These are phyloP conservation scores for Danio rerio DNA, from an alignment of 2,113 vertebrate species.

Conservation along the genomic window DNA sequence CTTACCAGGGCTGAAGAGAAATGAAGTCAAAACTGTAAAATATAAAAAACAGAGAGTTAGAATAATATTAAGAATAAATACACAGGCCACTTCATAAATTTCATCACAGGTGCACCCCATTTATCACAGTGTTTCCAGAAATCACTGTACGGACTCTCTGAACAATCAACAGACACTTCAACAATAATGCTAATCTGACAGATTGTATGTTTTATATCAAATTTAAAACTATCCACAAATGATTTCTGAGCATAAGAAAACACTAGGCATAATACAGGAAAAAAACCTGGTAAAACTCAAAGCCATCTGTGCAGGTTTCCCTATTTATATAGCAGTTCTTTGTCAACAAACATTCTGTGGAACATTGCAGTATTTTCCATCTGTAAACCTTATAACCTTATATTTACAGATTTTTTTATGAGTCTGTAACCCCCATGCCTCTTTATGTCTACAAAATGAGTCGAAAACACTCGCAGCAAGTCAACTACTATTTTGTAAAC, in stretches of 20 bases:
- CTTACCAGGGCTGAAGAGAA: conserved; percentile 36
- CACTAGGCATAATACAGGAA: neutral
- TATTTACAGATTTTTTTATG: conserved; percentile 18
- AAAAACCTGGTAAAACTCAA: neutral
- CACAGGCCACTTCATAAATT: neutral
- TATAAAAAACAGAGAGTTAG: neutral
- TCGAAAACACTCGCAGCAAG: neutral
- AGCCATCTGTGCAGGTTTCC: neutral
- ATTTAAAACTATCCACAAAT: neutral
- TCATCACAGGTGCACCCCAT: too few relatives aligned
- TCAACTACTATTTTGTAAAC: neutral
- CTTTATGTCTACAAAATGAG: neutral
- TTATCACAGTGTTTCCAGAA: conserved; percentile 10
- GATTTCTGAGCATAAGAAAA: neutral
- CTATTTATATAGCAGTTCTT: neutral
- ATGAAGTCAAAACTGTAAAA: conserved; percentile 41
- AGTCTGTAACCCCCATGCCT: neutral
- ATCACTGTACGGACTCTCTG: neutral
- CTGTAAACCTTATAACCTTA: too few relatives aligned
- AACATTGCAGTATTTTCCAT: neutral
- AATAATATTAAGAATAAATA: neutral
- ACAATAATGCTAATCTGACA: neutral
- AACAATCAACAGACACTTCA: neutral
- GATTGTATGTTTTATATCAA: neutral
- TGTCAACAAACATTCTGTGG: neutral